Conservation (phyloP, 2,888 invertebrate species). For the Caenorhabditis panamensis region DNA sequence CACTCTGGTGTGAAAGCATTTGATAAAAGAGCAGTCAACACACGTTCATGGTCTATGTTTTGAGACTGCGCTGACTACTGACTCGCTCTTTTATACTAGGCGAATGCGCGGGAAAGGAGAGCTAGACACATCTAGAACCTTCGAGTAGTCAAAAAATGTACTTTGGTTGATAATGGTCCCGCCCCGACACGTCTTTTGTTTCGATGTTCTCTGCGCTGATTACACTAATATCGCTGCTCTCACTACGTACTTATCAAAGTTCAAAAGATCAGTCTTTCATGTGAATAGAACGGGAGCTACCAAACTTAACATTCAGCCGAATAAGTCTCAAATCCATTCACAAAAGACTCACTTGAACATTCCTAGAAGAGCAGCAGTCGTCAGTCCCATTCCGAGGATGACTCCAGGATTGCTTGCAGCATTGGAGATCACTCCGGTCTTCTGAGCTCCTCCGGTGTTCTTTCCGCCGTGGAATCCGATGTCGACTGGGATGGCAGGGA, state of each 20-base stretch:
- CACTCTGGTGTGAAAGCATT: constrained; percentile 14
- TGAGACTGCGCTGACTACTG: background rate
- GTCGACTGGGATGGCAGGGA: constrained; percentile 76
- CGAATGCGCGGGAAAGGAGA: background rate
- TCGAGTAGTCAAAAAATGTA: background rate
- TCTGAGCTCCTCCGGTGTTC: constrained; percentile 52
- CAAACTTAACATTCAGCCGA: too few relatives aligned
- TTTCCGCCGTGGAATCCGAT: constrained; percentile 74
- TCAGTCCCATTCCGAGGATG: constrained; percentile 76
- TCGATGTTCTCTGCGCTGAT: constrained; percentile 5
- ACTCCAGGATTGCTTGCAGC: constrained; percentile 74
- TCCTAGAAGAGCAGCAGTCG: constrained; percentile 74
- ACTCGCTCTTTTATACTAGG: background rate
- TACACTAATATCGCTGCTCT: constrained; percentile 1
- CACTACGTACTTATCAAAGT: background rate
- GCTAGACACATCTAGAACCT: background rate
- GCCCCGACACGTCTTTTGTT: background rate
- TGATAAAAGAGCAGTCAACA: constrained; percentile 14
- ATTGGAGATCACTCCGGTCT: constrained; percentile 55
- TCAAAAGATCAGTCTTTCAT: constrained; percentile 9
- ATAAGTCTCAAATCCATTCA: background rate
- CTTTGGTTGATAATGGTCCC: background rate
- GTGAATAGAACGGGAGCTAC: too few relatives aligned
- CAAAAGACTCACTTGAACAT: constrained; percentile 70
- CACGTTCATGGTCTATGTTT: background rate